Evolutionary conservation across 2,888 invertebrate genomes (phyloP).

Genomic region (Leptinotarsa haldemani): DNA sequence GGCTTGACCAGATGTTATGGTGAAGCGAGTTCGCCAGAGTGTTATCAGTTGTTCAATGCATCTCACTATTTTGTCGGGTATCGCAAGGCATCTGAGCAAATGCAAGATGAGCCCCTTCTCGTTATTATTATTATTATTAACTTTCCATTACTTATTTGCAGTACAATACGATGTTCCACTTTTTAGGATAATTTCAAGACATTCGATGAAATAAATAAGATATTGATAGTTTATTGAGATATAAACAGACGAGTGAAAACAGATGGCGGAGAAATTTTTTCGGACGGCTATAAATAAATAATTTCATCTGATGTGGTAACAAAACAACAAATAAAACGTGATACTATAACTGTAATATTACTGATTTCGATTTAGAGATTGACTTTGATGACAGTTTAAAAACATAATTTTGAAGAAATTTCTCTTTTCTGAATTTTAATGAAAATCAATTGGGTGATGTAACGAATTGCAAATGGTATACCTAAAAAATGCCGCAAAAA

Average conservation of each 20-base stretch:
- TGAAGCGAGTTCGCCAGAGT: too few species aligned
- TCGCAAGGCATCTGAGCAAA: too few species aligned
- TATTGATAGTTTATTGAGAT: too few species aligned
- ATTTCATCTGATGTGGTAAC: neutral
- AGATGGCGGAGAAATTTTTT: constrained; percentile 5
- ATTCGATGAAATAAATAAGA: too few species aligned
- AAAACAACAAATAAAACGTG: constrained; percentile 2
- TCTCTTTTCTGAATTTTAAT: neutral
- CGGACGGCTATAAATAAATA: neutral
- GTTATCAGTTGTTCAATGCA: too few species aligned
- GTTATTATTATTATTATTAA: too few species aligned
- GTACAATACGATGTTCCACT: too few species aligned
- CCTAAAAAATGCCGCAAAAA: neutral
- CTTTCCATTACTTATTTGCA: too few species aligned
- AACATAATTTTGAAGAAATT: neutral
- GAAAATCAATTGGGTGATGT: constrained; percentile 10
- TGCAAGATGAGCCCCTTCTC: too few species aligned
- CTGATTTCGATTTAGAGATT: neutral
- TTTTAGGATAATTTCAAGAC: too few species aligned
- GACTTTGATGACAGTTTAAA: neutral
- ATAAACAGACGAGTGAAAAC: constrained; percentile 2
- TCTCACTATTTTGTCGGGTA: too few species aligned
- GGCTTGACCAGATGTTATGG: too few species aligned
- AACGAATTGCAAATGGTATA: neutral
- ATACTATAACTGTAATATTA: neutral